These are phyloP conservation scores for Daboia siamensis DNA, from an alignment of 2,113 vertebrate genomes.

Conservation along the genomic window DNA sequence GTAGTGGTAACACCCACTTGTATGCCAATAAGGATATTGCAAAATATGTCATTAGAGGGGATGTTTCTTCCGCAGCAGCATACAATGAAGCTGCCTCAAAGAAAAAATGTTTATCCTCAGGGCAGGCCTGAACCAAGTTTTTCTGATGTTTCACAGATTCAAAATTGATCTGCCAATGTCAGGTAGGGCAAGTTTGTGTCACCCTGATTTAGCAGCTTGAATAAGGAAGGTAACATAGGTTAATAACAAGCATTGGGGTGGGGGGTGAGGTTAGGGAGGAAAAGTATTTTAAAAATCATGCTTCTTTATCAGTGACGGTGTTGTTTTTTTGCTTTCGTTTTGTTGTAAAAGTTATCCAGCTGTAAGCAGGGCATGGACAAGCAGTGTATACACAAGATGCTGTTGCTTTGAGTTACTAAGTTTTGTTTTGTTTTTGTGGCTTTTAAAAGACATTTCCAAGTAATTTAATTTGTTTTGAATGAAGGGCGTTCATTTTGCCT, in stretches of 20 bases:
- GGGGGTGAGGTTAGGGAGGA: background rate
- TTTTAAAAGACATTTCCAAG: conserved; percentile 20
- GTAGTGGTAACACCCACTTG: background rate
- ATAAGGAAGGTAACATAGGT: conserved; percentile 53
- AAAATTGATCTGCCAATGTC: conserved; percentile 34
- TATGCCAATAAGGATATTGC: conserved; percentile 18
- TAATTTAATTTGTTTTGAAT: conserved; percentile 27
- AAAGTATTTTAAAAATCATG: background rate
- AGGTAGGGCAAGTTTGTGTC: conserved; percentile 62
- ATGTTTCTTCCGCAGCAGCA: conserved; percentile 41
- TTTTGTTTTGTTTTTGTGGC: background rate
- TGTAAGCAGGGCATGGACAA: background rate
- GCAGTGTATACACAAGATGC: background rate
- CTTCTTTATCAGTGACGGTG: conserved; percentile 16
- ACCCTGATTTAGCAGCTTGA: conserved; percentile 61
- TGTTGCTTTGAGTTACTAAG: background rate
- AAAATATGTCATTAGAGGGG: conserved; percentile 28
- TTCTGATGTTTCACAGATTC: conserved; percentile 31
- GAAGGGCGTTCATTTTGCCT: conserved; percentile 9
- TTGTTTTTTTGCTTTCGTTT: background rate
- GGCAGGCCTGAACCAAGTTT: conserved; percentile 32
- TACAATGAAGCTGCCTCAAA: conserved; percentile 30
- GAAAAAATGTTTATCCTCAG: conserved; percentile 19
- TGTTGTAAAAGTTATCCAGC: background rate
- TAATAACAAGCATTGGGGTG: conserved; percentile 30